Conservation (phyloP, 2,888 invertebrate genomes). For the Actias luna region DNA sequence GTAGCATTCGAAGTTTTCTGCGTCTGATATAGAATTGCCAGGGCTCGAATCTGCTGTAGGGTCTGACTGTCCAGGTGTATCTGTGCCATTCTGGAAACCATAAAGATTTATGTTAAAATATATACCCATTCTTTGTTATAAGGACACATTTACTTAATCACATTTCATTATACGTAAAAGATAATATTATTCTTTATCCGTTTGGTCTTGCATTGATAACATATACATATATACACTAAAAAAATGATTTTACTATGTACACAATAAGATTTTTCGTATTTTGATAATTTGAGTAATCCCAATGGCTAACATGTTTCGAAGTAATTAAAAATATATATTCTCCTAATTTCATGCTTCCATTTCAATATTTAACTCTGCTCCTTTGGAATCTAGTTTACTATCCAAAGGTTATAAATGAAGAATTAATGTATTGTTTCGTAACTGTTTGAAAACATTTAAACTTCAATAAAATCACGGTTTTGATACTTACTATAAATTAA, state of each 20-base stretch:
- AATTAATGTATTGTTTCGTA: too few relatives aligned
- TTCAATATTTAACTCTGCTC: too few relatives aligned
- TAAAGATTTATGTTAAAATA: neutral
- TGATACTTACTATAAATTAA: too few relatives aligned
- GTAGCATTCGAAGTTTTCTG: constrained; percentile 91
- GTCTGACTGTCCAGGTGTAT: constrained; percentile 53
- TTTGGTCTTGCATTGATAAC: neutral
- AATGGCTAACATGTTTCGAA: too few relatives aligned
- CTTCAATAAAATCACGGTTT: too few relatives aligned
- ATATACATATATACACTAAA: neutral
- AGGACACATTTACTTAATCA: neutral
- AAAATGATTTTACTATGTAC: neutral
- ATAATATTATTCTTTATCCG: neutral
- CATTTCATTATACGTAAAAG: neutral
- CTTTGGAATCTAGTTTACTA: too few relatives aligned
- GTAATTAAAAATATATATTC: too few relatives aligned
- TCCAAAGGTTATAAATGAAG: too few relatives aligned
- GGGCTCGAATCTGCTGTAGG: constrained; percentile 79
- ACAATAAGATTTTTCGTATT: too few relatives aligned
- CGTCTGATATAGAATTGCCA: constrained; percentile 85
- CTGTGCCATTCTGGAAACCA: constrained; percentile 68
- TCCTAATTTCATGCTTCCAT: too few relatives aligned
- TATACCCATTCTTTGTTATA: neutral
- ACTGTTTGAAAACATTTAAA: too few relatives aligned
- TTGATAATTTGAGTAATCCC: too few relatives aligned